A percentile compares a stretch with the other conserved stretches of the same genome.
phyloP scores from a whole-genome alignment of 2,888 invertebrate species.

The Cheilosia vernalis region DNA sequence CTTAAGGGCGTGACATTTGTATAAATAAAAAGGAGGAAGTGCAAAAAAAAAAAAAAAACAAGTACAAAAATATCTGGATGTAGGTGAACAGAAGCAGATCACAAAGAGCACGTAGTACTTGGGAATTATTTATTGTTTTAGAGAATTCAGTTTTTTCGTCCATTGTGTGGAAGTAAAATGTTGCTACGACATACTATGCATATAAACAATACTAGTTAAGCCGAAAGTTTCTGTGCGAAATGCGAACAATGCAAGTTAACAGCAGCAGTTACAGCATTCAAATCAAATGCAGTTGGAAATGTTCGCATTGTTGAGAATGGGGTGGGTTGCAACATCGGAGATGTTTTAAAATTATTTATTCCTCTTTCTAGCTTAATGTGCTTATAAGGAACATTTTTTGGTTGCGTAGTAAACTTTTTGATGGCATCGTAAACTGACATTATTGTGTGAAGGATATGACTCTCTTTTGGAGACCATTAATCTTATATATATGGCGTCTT shows the following conservation, averaged over 20 bases:
- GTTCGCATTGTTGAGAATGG: not conserved
- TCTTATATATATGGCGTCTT: not conserved
- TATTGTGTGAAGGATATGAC: too few relatives aligned
- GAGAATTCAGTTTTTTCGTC: not conserved
- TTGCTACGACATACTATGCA: not conserved
- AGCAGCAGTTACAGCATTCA: not conserved
- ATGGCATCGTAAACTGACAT: too few relatives aligned
- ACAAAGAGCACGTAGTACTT: not conserved
- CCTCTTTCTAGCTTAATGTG: too few relatives aligned
- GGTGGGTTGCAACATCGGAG: not conserved
- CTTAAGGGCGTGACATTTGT: slow-evolving; percentile 56
- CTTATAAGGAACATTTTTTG: too few relatives aligned
- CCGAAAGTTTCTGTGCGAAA: not conserved
- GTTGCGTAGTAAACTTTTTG: too few relatives aligned
- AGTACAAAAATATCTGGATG: not conserved
- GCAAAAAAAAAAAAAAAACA: not conserved
- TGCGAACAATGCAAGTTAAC: slow-evolving; percentile 3
- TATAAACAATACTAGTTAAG: slow-evolving; percentile 5
- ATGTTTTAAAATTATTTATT: too few relatives aligned
- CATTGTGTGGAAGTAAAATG: not conserved
- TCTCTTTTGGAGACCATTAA: too few relatives aligned
- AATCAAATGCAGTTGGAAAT: not conserved
- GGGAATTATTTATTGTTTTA: not conserved
- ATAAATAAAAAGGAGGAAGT: slow-evolving; percentile 3
- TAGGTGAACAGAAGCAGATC: slow-evolving; percentile 15